Percentiles rank a stretch among this genome's conserved stretches.
Evolutionary conservation across 2,797 vertebrate species (phyloP).

Genomic region (Tinamus major): DNA sequence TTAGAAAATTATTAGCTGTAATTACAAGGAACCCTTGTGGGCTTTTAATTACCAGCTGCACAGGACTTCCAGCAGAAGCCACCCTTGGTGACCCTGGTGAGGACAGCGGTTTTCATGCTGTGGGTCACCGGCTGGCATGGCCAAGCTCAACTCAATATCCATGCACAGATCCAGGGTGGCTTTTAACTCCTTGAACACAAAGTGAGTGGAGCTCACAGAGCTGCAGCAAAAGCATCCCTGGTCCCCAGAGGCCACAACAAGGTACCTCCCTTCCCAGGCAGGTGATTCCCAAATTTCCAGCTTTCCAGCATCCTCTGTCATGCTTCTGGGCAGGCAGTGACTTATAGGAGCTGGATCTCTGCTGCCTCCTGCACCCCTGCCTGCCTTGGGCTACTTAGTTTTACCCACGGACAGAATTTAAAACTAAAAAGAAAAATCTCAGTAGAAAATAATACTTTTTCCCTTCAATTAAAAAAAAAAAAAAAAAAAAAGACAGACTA

Average conservation of each 20-base stretch:
- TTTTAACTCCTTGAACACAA: rapidly evolving
- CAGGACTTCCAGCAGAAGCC: not conserved
- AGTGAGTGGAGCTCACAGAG: not conserved
- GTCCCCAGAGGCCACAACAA: not conserved
- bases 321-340: not conserved
- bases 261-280: not conserved
- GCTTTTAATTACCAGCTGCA: not conserved
- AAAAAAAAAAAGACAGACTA: not conserved
- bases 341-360: not conserved
- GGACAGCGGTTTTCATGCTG: rapidly evolving
- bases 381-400: not conserved
- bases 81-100: too few species aligned
- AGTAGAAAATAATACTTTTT: not conserved
- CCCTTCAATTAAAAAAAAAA: not conserved
- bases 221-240: not conserved
- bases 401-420: not conserved
- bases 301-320: not conserved
- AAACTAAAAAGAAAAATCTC: not conserved
- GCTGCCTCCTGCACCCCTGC: not conserved
- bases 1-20: not conserved
- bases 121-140: not conserved
- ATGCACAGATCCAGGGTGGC: rapidly evolving
- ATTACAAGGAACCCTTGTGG: rapidly evolving
- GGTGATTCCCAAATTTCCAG: not conserved
- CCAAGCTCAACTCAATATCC: not conserved